A percentile compares a stretch with the other conserved stretches of the same genome.
These are phyloP conservation scores for Cyclura pinguis DNA, from an alignment of 2,797 vertebrate species.

Conservation along the genomic window DNA sequence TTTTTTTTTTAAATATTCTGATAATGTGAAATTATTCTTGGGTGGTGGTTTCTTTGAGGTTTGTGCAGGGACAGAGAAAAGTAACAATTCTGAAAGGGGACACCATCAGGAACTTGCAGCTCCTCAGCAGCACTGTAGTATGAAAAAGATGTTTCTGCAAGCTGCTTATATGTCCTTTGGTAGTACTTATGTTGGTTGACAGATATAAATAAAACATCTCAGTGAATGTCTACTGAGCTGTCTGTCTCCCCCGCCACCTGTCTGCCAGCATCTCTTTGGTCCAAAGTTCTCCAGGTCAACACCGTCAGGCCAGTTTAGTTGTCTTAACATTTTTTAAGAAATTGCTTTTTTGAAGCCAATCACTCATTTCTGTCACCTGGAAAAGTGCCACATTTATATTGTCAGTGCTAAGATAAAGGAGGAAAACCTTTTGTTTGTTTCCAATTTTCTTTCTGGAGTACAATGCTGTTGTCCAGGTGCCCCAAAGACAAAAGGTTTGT, in stretches of 20 bases:
- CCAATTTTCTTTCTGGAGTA: constrained; percentile 34
- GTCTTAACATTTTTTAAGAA: neutral
- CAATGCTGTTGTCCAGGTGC: constrained; percentile 34
- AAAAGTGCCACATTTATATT: constrained; percentile 46
- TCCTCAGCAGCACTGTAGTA: neutral
- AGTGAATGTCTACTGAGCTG: neutral
- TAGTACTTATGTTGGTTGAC: neutral
- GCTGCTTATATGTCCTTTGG: neutral
- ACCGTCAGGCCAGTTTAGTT: neutral
- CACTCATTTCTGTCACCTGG: constrained; percentile 55
- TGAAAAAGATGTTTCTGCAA: neutral
- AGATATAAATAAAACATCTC: neutral
- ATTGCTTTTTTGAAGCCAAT: constrained; percentile 63
- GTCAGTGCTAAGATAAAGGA: constrained; percentile 31
- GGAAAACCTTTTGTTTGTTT: constrained; percentile 14
- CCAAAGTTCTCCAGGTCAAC: constrained; percentile 19
- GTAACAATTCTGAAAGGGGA: too few relatives aligned
- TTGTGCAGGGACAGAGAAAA: neutral
- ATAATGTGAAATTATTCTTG: neutral
- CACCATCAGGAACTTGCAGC: neutral
- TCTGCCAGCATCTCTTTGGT: neutral
- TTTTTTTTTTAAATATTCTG: neutral
- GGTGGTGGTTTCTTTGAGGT: neutral
- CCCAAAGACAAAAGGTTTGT: constrained; percentile 24
- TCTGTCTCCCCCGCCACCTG: neutral